phyloP scores from a whole-genome alignment of 2,888 invertebrate genomes.

The Neelides folsomi region DNA sequence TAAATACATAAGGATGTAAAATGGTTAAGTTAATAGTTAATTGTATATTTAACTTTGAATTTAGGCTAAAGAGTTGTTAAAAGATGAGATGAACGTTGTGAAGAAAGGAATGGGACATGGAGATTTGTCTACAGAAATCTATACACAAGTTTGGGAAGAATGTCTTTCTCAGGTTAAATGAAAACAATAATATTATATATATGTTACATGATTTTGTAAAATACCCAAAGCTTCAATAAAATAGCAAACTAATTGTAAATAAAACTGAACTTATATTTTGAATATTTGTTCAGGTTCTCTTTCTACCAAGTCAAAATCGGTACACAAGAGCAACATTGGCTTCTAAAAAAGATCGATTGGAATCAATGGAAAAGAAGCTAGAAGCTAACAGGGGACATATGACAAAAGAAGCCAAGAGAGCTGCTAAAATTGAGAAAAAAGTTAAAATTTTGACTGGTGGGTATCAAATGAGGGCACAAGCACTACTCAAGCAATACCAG shows the following conservation, averaged over 20 bases:
- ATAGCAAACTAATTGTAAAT: not conserved
- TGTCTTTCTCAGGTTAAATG: slow-evolving; percentile 67
- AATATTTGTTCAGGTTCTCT: slow-evolving; percentile 52
- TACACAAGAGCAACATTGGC: slow-evolving; percentile 90
- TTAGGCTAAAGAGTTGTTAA: slow-evolving; percentile 51
- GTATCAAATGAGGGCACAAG: slow-evolving; percentile 71
- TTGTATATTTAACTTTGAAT: not conserved
- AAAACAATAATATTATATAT: not conserved
- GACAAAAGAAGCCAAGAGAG: slow-evolving; percentile 90
- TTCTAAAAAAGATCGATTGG: slow-evolving; percentile 88
- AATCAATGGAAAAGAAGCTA: slow-evolving; percentile 78
- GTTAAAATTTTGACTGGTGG: slow-evolving; percentile 87
- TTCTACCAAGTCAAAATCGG: slow-evolving; percentile 76
- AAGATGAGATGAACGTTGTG: slow-evolving; percentile 76
- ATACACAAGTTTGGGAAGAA: slow-evolving; percentile 94
- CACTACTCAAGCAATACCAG: slow-evolving; percentile 71
- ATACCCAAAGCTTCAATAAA: too few relatives aligned
- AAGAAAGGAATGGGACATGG: slow-evolving; percentile 91
- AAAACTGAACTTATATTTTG: slow-evolving; percentile 1
- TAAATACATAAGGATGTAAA: not conserved
- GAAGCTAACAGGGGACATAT: slow-evolving; percentile 91
- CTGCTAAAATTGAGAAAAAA: slow-evolving; percentile 96
- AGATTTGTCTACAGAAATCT: slow-evolving; percentile 78
- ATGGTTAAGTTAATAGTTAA: not conserved
- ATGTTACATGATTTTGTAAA: not conserved